phyloP scores from a whole-genome alignment of 2,888 invertebrate species.

The Melanostoma mellinum region DNA sequence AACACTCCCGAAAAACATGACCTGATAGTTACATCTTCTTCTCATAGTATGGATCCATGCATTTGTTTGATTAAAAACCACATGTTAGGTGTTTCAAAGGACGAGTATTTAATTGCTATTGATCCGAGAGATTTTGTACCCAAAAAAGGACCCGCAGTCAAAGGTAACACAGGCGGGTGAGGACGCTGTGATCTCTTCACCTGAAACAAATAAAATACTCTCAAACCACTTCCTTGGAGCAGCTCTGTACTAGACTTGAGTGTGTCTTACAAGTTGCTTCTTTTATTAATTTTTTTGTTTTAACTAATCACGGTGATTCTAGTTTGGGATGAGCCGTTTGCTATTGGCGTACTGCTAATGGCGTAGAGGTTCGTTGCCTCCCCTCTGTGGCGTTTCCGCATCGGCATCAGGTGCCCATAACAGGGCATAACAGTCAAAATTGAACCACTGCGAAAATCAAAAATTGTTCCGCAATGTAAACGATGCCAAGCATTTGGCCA shows the following conservation, averaged over 20 bases:
- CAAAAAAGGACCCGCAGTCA: constrained; percentile 74
- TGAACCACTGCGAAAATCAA: too few species aligned
- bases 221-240: constrained; percentile 78
- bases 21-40: constrained; percentile 92
- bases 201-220: constrained; percentile 73
- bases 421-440: too few species aligned
- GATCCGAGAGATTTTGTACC: constrained; percentile 86
- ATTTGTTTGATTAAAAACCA: constrained; percentile 90
- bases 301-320: constrained; percentile 6
- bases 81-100: constrained; percentile 92
- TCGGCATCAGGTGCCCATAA: too few species aligned
- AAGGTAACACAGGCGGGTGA: constrained; percentile 68
- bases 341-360: constrained; percentile 91
- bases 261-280: constrained; percentile 81
- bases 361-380: constrained; percentile 91
- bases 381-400: too few species aligned
- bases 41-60: constrained; percentile 90
- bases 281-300: constrained; percentile 4
- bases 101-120: constrained; percentile 93
- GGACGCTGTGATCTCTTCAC: constrained; percentile 62
- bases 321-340: constrained; percentile 96
- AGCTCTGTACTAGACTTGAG: constrained; percentile 79
- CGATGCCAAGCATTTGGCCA: too few species aligned
- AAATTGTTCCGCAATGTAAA: too few species aligned
- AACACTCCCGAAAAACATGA: constrained; percentile 86